These are phyloP conservation scores for Ceramica pisi DNA, from an alignment of 2,888 invertebrate genomes.

Conservation along the genomic window DNA sequence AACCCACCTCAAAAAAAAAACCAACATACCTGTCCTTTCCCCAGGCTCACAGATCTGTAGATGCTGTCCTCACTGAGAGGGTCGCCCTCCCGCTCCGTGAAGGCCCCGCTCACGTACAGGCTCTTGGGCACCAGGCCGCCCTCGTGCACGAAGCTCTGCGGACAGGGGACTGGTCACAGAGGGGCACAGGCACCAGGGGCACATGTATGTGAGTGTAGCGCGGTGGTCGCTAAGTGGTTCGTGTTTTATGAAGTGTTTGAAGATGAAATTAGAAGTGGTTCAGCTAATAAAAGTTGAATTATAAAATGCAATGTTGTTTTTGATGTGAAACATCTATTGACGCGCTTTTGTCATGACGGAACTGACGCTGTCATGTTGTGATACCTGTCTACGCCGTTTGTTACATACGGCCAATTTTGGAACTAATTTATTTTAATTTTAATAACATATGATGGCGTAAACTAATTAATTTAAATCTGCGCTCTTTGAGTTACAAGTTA, in stretches of 20 bases:
- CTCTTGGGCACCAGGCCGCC: constrained; percentile 97
- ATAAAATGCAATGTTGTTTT: too few species aligned
- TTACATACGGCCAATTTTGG: too few species aligned
- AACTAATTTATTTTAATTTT: too few species aligned
- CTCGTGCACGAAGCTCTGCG: constrained; percentile 95
- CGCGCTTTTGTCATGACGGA: too few species aligned
- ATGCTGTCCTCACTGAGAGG: constrained; percentile 92
- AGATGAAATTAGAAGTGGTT: constrained; percentile 5
- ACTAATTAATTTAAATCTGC: too few species aligned
- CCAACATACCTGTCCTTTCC: constrained; percentile 89
- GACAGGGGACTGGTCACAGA: constrained; percentile 10
- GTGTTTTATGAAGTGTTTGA: constrained; percentile 13
- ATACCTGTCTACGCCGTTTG: too few species aligned
- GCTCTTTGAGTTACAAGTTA: too few species aligned
- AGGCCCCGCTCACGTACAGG: constrained; percentile 93
- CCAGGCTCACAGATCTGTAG: constrained; percentile 93
- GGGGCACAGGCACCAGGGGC: not conserved
- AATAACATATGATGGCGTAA: too few species aligned
- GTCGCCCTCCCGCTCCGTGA: constrained; percentile 87
- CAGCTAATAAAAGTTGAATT: not conserved
- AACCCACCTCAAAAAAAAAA: not conserved
- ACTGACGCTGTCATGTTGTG: too few species aligned
- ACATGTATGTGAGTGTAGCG: constrained; percentile 50
- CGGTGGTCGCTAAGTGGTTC: constrained; percentile 24
- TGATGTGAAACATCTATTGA: too few species aligned